A percentile compares a stretch with the other conserved stretches of the same genome.
Evolutionary conservation across 2,113 vertebrate species (phyloP).

Genomic region (Heterocephalus glaber): DNA sequence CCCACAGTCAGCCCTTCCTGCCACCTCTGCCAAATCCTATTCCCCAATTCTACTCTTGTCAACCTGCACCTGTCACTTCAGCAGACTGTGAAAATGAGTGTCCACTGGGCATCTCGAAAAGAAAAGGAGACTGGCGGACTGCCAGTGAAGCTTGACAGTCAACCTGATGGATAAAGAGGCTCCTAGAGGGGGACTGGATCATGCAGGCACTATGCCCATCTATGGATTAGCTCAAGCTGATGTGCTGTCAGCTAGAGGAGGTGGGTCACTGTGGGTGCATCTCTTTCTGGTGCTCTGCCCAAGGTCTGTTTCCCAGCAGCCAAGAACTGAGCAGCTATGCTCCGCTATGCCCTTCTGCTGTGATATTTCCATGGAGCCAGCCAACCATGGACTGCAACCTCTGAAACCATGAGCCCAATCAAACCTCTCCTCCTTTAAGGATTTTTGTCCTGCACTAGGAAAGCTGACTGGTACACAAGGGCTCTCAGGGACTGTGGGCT

Average conservation of each 20-base stretch:
- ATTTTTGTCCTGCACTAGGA: background rate
- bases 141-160: background rate
- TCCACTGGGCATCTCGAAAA: background rate
- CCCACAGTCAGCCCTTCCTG: background rate
- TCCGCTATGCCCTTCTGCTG: background rate
- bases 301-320: background rate
- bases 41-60: background rate
- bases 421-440: background rate
- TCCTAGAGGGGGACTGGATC: background rate
- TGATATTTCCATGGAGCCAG: background rate
- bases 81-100: background rate
- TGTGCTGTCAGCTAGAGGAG: background rate
- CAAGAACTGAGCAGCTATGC: too few species aligned
- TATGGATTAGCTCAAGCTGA: background rate
- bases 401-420: background rate
- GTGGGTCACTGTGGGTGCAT: background rate
- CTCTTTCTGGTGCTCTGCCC: background rate
- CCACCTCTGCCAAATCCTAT: background rate
- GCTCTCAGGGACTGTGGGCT: background rate
- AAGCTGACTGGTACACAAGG: too few species aligned
- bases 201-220: background rate
- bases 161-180: background rate
- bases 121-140: background rate
- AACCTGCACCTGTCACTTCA: background rate
- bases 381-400: background rate